Conservation (phyloP, 2,888 invertebrate species). For the Drosophila pegasa region DNA sequence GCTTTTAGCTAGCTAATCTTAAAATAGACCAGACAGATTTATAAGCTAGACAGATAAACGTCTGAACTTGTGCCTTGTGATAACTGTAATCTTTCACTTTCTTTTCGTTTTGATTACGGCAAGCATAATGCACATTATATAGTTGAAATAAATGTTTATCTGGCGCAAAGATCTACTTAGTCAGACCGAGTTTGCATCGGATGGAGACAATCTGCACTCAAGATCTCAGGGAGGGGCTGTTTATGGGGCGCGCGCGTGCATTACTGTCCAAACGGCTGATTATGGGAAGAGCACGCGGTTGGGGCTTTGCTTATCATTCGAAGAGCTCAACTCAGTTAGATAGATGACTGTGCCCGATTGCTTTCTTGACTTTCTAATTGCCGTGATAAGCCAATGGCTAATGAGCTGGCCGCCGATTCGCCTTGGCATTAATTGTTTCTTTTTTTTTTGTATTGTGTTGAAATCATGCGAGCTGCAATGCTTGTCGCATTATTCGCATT, state of each 20-base stretch:
- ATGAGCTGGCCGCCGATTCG: slow-evolving; percentile 36
- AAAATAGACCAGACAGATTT: neutral
- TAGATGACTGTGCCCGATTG: slow-evolving; percentile 28
- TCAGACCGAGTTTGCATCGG: slow-evolving; percentile 11
- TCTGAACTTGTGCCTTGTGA: neutral
- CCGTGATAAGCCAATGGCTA: slow-evolving; percentile 32
- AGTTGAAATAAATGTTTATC: neutral
- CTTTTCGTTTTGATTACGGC: neutral
- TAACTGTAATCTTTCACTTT: slow-evolving; percentile 11
- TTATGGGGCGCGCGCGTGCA: slow-evolving; percentile 12
- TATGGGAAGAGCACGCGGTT: slow-evolving; percentile 38
- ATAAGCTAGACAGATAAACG: neutral
- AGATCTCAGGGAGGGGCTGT: neutral
- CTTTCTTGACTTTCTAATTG: slow-evolving; percentile 54
- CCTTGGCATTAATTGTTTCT: slow-evolving; percentile 56
- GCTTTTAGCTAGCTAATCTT: neutral
- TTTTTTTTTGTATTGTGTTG: neutral
- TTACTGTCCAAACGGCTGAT: slow-evolving; percentile 5
- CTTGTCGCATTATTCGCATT: slow-evolving; percentile 54
- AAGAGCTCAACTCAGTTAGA: slow-evolving; percentile 13
- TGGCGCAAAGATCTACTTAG: slow-evolving; percentile 8
- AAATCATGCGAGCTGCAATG: slow-evolving; percentile 33
- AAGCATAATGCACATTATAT: neutral
- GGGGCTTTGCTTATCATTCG: slow-evolving; percentile 43
- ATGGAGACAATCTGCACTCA: slow-evolving; percentile 2